Evolutionary conservation across 2,113 vertebrate genomes (phyloP).

Genomic region (Hassar affinis): DNA sequence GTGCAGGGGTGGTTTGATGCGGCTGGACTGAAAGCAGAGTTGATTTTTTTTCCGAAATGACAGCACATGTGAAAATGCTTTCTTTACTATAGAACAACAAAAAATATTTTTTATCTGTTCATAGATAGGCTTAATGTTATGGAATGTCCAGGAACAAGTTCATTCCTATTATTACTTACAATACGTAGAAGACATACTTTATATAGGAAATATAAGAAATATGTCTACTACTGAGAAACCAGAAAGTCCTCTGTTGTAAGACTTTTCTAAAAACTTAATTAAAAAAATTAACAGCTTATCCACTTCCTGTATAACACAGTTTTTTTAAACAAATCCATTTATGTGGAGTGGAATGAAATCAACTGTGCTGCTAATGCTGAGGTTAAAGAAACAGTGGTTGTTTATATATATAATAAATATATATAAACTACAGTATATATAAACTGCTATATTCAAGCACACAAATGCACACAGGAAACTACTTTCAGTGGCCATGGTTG

Average conservation of each 20-base stretch:
- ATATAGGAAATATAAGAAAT: too few relatives aligned
- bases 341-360: background rate
- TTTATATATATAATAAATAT: conserved; percentile 16
- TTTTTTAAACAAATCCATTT: background rate
- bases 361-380: background rate
- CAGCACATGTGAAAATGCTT: background rate
- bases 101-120: background rate
- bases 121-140: too few relatives aligned
- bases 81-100: background rate
- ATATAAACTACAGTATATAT: background rate
- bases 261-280: background rate
- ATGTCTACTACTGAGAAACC: background rate
- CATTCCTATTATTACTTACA: background rate
- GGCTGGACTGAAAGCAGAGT: background rate
- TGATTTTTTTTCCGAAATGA: background rate
- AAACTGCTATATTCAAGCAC: too few relatives aligned
- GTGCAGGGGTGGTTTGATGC: background rate
- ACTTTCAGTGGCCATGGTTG: too few relatives aligned
- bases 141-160: background rate
- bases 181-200: background rate
- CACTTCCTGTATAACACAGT: background rate
- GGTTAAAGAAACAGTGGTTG: background rate
- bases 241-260: background rate
- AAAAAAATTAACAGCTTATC: background rate
- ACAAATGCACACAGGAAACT: too few relatives aligned